A percentile compares a stretch with the other conserved stretches of the same genome.
phyloP scores from a whole-genome alignment of 2,797 vertebrate genomes.

The Halcyon leucocephala region DNA sequence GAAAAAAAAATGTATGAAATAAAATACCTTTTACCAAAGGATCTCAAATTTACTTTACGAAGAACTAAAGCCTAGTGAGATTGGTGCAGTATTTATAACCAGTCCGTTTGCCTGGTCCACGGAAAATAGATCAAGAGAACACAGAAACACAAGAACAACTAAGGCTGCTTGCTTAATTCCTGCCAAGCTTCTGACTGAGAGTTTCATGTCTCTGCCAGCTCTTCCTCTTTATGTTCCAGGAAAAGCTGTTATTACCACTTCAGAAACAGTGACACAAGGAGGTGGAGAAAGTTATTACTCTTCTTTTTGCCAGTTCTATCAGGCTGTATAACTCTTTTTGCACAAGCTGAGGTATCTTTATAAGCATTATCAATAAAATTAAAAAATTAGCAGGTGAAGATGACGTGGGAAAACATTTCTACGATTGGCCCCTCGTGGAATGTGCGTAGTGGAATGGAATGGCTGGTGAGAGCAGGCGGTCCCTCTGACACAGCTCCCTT shows the following conservation, averaged over 20 bases:
- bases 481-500: not conserved
- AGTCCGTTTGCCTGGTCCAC: not conserved
- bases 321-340: not conserved
- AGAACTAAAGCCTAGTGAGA: not conserved
- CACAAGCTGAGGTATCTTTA: not conserved
- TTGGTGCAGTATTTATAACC: not conserved
- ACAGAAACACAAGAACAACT: not conserved
- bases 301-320: not conserved
- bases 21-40: not conserved
- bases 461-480: not conserved
- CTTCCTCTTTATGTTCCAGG: slow-evolving; percentile 30
- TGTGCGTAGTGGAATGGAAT: rapidly evolving
- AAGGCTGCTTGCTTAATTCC: not conserved
- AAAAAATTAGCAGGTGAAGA: not conserved
- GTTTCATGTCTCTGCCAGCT: slow-evolving; percentile 8
- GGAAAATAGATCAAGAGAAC: not conserved
- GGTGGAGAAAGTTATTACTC: not conserved
- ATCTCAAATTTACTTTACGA: not conserved
- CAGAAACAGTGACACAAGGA: slow-evolving; percentile 25
- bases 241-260: slow-evolving; percentile 49
- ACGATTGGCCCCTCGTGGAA: not conserved
- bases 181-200: slow-evolving; percentile 47
- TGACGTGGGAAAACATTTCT: not conserved
- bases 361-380: not conserved
- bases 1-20: not conserved